Conservation (phyloP, 2,888 invertebrate genomes). For the Ophion slaviceki region DNA sequence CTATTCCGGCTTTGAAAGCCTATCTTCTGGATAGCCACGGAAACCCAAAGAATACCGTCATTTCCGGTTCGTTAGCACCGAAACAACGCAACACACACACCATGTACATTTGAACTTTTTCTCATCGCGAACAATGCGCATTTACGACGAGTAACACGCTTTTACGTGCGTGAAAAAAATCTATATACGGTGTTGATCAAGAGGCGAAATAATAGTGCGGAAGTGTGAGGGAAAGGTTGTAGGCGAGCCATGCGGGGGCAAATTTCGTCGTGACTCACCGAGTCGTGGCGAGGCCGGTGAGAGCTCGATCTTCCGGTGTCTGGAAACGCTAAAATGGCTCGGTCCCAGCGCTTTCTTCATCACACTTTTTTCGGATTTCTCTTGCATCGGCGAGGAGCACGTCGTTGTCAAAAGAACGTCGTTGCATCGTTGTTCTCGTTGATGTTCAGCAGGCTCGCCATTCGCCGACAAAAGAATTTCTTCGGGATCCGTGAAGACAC, state of each 20-base stretch:
- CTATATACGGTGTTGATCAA: slow-evolving; percentile 1
- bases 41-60: slow-evolving; percentile 10
- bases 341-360: slow-evolving; percentile 49
- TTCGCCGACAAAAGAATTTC: slow-evolving; percentile 79
- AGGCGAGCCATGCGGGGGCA: not conserved
- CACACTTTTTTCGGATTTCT: slow-evolving; percentile 41
- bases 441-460: slow-evolving; percentile 67
- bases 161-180: slow-evolving; percentile 18
- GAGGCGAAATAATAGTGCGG: slow-evolving; percentile 33
- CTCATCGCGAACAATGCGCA: slow-evolving; percentile 16
- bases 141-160: slow-evolving; percentile 16
- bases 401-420: slow-evolving; percentile 25
- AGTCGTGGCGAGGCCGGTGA: slow-evolving; percentile 82
- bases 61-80: slow-evolving; percentile 26
- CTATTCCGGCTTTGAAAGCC: not conserved
- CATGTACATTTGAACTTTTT: not conserved
- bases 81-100: not conserved
- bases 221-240: not conserved
- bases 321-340: slow-evolving; percentile 85
- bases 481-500: slow-evolving; percentile 90
- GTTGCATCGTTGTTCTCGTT: slow-evolving; percentile 56
- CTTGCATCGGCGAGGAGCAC: slow-evolving; percentile 41
- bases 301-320: slow-evolving; percentile 87
- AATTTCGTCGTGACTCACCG: slow-evolving; percentile 67
- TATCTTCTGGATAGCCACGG: not conserved